These are phyloP conservation scores for Drosophila truncata DNA, from an alignment of 1,140 invertebrate species.

Conservation along the genomic window DNA sequence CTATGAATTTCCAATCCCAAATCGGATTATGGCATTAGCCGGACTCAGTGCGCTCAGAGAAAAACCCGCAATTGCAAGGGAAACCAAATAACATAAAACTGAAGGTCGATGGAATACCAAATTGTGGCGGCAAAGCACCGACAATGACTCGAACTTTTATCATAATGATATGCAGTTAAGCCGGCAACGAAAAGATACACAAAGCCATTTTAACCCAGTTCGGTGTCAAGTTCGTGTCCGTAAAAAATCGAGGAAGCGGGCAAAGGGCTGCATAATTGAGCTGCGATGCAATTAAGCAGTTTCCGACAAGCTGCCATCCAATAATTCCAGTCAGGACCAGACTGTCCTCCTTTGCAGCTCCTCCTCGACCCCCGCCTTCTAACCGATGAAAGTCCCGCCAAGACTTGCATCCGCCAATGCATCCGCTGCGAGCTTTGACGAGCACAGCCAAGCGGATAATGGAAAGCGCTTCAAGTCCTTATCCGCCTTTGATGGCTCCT, in stretches of 20 bases:
- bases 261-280: constrained; percentile 61
- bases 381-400: constrained; percentile 12
- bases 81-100: constrained; percentile 23
- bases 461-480: constrained; percentile 47
- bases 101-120: constrained; percentile 33
- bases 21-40: constrained; percentile 73
- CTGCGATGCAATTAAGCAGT: constrained; percentile 77
- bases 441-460: constrained; percentile 56
- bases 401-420: constrained; percentile 45
- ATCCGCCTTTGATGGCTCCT: constrained; percentile 39
- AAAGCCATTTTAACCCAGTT: constrained; percentile 12
- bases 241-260: constrained; percentile 4
- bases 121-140: constrained; percentile 17
- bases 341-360: background rate
- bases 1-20: constrained; percentile 73
- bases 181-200: constrained; percentile 24
- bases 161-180: constrained; percentile 57
- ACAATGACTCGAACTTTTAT: constrained; percentile 38
- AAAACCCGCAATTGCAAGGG: constrained; percentile 7
- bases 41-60: constrained; percentile 14
- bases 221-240: constrained; percentile 23
- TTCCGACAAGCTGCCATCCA: constrained; percentile 66
- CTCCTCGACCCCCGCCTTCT: background rate
- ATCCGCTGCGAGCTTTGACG: constrained; percentile 48
- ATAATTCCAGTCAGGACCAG: constrained; percentile 53